Evolutionary conservation across 2,888 invertebrate species (phyloP).

Genomic region (Uloborus plumipes): DNA sequence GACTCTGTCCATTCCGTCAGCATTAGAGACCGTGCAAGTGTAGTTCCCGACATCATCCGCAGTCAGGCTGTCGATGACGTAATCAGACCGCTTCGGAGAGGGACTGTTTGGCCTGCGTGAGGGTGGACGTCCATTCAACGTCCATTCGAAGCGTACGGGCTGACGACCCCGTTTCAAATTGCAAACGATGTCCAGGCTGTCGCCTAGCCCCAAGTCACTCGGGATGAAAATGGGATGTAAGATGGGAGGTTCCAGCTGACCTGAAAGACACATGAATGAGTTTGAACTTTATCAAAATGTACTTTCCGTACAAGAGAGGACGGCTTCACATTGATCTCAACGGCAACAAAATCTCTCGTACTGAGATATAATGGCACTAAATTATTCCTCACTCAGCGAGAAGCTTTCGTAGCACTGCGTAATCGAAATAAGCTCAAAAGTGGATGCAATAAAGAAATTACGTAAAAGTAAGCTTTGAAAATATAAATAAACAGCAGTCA

Average conservation of each 20-base stretch:
- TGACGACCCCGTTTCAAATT: slow-evolving; percentile 42
- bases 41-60: slow-evolving; percentile 58
- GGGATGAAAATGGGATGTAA: slow-evolving; percentile 44
- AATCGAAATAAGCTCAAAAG: too few species aligned
- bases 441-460: too few species aligned
- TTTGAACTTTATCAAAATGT: too few species aligned
- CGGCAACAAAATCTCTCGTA: too few species aligned
- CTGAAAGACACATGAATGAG: too few species aligned
- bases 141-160: slow-evolving; percentile 53
- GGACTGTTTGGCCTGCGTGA: slow-evolving; percentile 12
- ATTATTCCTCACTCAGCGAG: too few species aligned
- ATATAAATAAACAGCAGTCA: too few species aligned
- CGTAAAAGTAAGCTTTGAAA: too few species aligned
- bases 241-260: not conserved
- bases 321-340: too few species aligned
- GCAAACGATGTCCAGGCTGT: slow-evolving; percentile 40
- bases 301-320: too few species aligned
- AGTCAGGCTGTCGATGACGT: slow-evolving; percentile 38
- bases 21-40: slow-evolving; percentile 45
- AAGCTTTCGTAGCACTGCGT: too few species aligned
- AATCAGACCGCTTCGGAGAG: slow-evolving; percentile 1
- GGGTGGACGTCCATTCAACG: slow-evolving; percentile 32
- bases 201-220: slow-evolving; percentile 39
- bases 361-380: too few species aligned
- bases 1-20: slow-evolving; percentile 26